Conservation (phyloP, 2,888 invertebrate genomes). For the Phania funesta region DNA sequence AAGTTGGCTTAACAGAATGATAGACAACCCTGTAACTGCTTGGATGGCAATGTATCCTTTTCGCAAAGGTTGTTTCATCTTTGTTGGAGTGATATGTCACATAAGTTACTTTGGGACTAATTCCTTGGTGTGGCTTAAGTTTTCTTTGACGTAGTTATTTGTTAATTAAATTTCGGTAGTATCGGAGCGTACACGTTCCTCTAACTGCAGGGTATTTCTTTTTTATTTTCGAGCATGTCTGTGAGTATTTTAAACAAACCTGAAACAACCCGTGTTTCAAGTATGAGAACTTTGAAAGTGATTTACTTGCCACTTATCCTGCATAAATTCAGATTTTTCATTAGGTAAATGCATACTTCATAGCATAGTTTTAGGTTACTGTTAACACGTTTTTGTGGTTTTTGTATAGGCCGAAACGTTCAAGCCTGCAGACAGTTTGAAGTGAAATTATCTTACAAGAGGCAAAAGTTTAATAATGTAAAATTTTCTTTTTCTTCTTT, state of each 20-base stretch:
- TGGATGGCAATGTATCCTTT: too few species aligned
- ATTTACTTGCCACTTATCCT: slow-evolving; percentile 47
- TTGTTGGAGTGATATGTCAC: too few species aligned
- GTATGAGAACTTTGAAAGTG: slow-evolving; percentile 21
- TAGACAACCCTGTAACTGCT: too few species aligned
- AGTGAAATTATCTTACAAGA: neutral
- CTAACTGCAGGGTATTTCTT: neutral
- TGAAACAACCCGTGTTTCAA: neutral
- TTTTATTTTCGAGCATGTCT: neutral
- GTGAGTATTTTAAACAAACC: neutral
- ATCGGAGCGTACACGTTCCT: too few species aligned
- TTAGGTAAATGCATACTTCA: slow-evolving; percentile 52
- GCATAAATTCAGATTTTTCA: slow-evolving; percentile 53
- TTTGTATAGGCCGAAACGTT: too few species aligned
- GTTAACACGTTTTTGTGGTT: neutral
- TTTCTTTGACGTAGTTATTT: too few species aligned
- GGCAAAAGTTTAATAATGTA: slow-evolving; percentile 1
- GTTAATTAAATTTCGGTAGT: too few species aligned
- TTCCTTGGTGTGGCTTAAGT: too few species aligned
- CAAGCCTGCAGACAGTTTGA: neutral
- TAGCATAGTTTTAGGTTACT: slow-evolving; percentile 42
- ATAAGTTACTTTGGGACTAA: too few species aligned
- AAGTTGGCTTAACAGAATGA: too few species aligned
- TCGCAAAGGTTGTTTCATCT: too few species aligned
- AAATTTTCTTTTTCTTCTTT: neutral